Evolutionary conservation across 2,888 invertebrate species (phyloP).

Genomic region (Nomada flava): DNA sequence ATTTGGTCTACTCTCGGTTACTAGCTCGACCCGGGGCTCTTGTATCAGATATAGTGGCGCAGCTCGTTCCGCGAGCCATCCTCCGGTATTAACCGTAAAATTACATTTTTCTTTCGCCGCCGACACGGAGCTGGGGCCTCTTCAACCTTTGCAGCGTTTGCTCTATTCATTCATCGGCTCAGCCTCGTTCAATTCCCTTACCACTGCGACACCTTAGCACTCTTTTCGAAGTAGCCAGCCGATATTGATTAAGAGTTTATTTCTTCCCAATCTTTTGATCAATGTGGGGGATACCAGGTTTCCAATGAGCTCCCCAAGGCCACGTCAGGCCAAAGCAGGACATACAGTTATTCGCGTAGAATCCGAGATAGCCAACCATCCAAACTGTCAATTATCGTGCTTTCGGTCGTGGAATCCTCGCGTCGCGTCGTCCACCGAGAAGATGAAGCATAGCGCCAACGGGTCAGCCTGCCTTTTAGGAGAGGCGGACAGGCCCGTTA

Average conservation of each 20-base stretch:
- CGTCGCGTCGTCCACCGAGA: constrained; percentile 68
- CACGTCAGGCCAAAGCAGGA: constrained; percentile 46
- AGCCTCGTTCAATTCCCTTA: too few relatives aligned
- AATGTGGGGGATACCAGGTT: constrained; percentile 4
- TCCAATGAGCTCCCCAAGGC: constrained; percentile 53
- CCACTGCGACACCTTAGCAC: too few relatives aligned
- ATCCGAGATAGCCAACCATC: constrained; percentile 44
- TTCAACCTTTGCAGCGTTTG: not conserved
- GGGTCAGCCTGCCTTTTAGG: constrained; percentile 68
- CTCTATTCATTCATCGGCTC: too few relatives aligned
- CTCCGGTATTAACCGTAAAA: constrained; percentile 13
- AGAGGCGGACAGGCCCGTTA: constrained; percentile 72
- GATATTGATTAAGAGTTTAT: not conserved
- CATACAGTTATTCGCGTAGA: constrained; percentile 56
- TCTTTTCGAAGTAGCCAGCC: not conserved
- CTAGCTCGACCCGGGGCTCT: constrained; percentile 15
- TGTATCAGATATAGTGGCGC: constrained; percentile 42
- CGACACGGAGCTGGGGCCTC: not conserved
- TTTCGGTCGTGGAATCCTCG: constrained; percentile 64
- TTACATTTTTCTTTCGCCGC: not conserved
- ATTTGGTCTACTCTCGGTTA: constrained; percentile 14
- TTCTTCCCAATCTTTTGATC: not conserved
- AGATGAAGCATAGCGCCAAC: constrained; percentile 77
- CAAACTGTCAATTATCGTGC: constrained; percentile 75
- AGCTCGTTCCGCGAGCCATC: constrained; percentile 24